These are phyloP conservation scores for Illadopsis cleaveri DNA, from an alignment of 2,113 vertebrate genomes.

Conservation along the genomic window DNA sequence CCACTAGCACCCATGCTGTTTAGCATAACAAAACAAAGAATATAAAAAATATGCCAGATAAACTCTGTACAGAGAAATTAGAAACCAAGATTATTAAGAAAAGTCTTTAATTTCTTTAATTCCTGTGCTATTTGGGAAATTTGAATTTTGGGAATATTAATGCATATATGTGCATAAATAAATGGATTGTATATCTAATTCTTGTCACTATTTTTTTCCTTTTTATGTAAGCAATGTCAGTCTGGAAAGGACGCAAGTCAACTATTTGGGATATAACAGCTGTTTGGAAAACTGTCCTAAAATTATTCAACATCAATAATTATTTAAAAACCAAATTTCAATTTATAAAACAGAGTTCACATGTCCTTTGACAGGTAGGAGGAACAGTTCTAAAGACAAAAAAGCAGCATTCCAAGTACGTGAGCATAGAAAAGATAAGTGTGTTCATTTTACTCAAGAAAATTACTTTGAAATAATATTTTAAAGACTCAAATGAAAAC, in stretches of 20 bases:
- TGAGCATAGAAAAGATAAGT: background rate
- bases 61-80: background rate
- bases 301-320: background rate
- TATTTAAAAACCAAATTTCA: background rate
- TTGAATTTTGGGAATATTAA: background rate
- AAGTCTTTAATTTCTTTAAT: background rate
- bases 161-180: background rate
- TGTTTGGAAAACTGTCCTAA: background rate
- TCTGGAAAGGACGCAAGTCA: background rate
- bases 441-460: background rate
- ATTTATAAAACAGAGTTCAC: background rate
- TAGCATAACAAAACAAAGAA: background rate
- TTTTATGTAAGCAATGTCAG: background rate
- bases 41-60: background rate
- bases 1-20: background rate
- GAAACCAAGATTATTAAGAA: accelerated
- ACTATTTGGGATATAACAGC: background rate
- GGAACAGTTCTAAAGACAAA: background rate
- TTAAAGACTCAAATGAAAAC: background rate
- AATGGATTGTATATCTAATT: background rate
- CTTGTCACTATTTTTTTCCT: background rate
- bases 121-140: background rate
- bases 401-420: background rate
- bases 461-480: background rate
- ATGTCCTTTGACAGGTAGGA: background rate